Percentiles rank a stretch among this genome's conserved stretches.
Conservation (phyloP, 2,888 invertebrate species). For the Drosophila lutescens region DNA sequence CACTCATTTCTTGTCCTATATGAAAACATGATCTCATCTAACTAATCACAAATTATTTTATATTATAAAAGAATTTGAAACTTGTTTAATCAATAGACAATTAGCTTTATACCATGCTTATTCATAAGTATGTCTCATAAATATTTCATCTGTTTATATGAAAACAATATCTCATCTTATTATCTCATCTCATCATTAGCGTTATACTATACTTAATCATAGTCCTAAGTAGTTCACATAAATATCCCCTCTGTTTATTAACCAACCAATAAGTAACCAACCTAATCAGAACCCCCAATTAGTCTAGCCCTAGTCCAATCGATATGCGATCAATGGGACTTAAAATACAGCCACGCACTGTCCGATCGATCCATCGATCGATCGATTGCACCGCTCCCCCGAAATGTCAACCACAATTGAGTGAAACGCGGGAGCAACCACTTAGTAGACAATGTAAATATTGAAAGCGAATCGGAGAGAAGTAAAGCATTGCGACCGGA, state of each 20-base stretch:
- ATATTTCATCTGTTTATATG: too few relatives aligned
- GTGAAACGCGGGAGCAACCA: slow-evolving; percentile 32
- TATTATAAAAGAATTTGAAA: not conserved
- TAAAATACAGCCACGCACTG: slow-evolving; percentile 63
- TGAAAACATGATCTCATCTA: too few relatives aligned
- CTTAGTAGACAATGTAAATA: slow-evolving; percentile 51
- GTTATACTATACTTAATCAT: too few relatives aligned
- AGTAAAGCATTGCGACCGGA: slow-evolving; percentile 31
- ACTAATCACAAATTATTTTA: too few relatives aligned
- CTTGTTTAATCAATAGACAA: not conserved
- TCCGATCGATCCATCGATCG: slow-evolving; percentile 42
- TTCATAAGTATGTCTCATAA: too few relatives aligned
- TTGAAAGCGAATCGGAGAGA: slow-evolving; percentile 32
- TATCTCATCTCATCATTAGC: too few relatives aligned
- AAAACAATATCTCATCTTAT: too few relatives aligned
- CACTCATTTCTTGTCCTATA: too few relatives aligned
- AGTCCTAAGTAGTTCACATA: too few relatives aligned
- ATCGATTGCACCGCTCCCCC: slow-evolving; percentile 56
- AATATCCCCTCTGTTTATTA: not conserved
- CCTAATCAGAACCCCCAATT: not conserved
- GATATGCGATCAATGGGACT: slow-evolving; percentile 57
- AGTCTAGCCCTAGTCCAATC: slow-evolving; percentile 48
- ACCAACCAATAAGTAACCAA: not conserved
- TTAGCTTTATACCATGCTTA: too few relatives aligned
- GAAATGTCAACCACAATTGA: slow-evolving; percentile 60